Evolutionary conservation across 2,888 invertebrate genomes (phyloP).

Genomic region (Plebejus anna): DNA sequence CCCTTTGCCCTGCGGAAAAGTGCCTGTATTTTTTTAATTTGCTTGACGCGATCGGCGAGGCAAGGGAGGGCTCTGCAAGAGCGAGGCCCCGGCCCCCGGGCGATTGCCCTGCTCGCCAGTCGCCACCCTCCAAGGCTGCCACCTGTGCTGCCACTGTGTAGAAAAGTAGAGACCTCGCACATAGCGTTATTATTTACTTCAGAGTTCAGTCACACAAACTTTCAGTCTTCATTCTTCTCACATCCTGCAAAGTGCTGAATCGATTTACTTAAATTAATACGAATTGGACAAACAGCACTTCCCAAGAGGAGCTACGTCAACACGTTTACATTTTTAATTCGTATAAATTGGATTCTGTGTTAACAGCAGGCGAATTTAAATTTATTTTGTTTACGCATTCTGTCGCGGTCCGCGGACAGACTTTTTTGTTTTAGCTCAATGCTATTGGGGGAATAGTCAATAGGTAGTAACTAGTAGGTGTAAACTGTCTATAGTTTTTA

Average conservation of each 20-base stretch:
- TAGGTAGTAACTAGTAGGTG: too few relatives aligned
- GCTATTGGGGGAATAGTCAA: too few relatives aligned
- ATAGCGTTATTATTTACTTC: background rate
- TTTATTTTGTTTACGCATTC: slow-evolving; percentile 3
- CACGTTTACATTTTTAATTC: slow-evolving; percentile 28
- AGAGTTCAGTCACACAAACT: background rate
- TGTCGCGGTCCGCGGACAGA: background rate
- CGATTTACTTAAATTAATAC: slow-evolving; percentile 32
- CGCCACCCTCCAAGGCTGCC: too few relatives aligned
- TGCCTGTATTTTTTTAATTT: too few relatives aligned
- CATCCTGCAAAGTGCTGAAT: background rate
- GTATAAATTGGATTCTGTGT: slow-evolving; percentile 25
- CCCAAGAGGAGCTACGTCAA: slow-evolving; percentile 27
- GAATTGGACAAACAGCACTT: slow-evolving; percentile 31
- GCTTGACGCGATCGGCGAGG: too few relatives aligned
- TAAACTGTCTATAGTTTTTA: too few relatives aligned
- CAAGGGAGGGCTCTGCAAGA: too few relatives aligned
- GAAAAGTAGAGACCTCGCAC: too few relatives aligned
- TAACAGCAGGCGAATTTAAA: slow-evolving; percentile 4
- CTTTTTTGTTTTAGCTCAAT: background rate
- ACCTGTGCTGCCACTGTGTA: too few relatives aligned
- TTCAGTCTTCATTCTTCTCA: background rate
- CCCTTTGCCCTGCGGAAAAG: too few relatives aligned
- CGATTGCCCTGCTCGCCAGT: too few relatives aligned
- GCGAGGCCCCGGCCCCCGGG: too few relatives aligned